These are phyloP conservation scores for Plebejus melissa DNA, from an alignment of 2,888 invertebrate genomes.

Conservation along the genomic window DNA sequence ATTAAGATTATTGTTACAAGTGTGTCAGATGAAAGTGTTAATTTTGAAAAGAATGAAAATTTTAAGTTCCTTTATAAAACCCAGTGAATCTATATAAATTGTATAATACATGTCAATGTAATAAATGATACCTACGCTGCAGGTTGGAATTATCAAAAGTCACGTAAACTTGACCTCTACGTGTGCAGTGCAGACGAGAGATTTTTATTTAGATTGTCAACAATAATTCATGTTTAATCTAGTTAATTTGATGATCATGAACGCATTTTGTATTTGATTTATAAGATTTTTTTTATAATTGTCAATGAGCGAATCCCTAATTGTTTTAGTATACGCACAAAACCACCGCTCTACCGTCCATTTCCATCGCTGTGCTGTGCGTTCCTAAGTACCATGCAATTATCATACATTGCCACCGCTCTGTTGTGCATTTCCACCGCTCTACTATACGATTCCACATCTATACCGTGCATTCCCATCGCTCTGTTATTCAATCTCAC, in stretches of 20 bases:
- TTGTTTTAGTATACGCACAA: no score
- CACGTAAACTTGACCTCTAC: conserved; percentile 65
- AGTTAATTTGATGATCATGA: no score
- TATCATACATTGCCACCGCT: no score
- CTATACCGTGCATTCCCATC: no score
- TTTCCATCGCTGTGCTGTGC: no score
- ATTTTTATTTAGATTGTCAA: not conserved
- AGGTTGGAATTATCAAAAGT: conserved; percentile 50
- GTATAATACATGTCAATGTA: conserved; percentile 51
- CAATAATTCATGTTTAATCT: no score
- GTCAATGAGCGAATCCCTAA: no score
- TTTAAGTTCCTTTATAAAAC: conserved; percentile 8
- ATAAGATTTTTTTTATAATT: no score
- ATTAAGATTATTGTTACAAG: conserved; percentile 10
- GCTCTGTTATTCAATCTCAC: no score
- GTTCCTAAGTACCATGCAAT: no score
- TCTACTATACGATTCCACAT: not conserved
- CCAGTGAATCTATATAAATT: conserved; percentile 40
- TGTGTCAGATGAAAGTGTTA: conserved; percentile 24
- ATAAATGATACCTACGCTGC: conserved; percentile 49
- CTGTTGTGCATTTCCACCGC: not conserved
- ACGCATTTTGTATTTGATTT: no score
- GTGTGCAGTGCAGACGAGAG: conserved; percentile 32
- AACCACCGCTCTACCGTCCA: no score
- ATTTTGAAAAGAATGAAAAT: conserved; percentile 25